Evolutionary conservation across 2,113 vertebrate genomes (phyloP), one percentile per base, ranked within the genome.

Genomic region (Amphilophus citrinellus): DNA sequence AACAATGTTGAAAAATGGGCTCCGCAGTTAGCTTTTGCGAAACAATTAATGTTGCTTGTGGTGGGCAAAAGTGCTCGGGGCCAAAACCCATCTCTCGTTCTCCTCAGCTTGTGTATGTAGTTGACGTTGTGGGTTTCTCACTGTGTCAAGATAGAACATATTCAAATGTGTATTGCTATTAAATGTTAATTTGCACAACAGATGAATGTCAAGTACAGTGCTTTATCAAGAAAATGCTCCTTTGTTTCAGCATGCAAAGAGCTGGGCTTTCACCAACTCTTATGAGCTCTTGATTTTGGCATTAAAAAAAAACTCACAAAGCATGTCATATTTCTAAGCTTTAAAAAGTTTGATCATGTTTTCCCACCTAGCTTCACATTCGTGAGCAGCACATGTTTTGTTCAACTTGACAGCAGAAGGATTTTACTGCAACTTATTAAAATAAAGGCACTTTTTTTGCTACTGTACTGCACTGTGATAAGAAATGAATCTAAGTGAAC

Each of bases 171-270:
- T 86, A 80, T 91, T 89, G 91, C 90, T 93, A 93, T 95, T 94
- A 95, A 94, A 94, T 92, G 91, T 93, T 94, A 92, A 94, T 95
- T 94, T 94, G 88, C 93, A 91, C 90, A 93, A 92, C 89, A 93
- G 90, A 94, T 93, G 91, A 94, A 91, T 81, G 90, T 85, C 87
- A 94, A 93, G 87, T 91, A 84, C 61, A 62, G 87, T 76, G 68
- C 86, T 94, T 93, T 89, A 92, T 94, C 93, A 93, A 92, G 81
- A 82, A 88, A 94, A 93, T 93, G 91, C 76, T 85, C 88, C 88
- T 89, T 82, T 91, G 82, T 90, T 93, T 93, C 58, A 84, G 66
- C 77, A 65, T 83, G 91, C 82, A 84, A 82, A 77, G 81, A 87
- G 87, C 80, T 3, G 60, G 59, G 76, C 87, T 85, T 90, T 79